Evolutionary conservation across 2,797 vertebrate genomes (phyloP), one percentile per base, ranked within the genome.

Genomic region (Sciurus vulgaris): DNA sequence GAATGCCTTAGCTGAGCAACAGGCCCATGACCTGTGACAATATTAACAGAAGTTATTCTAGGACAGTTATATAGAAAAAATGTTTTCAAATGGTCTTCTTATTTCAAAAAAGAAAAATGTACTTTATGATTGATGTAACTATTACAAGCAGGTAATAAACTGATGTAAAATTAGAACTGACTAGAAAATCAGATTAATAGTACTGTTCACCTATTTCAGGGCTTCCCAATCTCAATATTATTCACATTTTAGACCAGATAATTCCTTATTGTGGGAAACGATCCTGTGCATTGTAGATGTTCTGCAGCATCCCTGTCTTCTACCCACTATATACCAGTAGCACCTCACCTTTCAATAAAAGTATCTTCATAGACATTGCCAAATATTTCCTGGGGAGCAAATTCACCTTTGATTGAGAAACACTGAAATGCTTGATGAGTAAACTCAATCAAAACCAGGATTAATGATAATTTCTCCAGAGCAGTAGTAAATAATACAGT

Each of bases 301-400:
- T 63, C 13, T 61, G 49, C 38, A 86, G 63, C 15, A 44, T 51
- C 24, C 41, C 44, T 87, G 56, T 69, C 18, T 73, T 91, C 33
- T 47, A 41, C 47, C 87, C 92, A 93, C 56, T 91, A 95, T 90
- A 93, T 92, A 93, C 56, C 93, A 95, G 76, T 5, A 87, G 33
- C 26, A 61, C 6, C 17, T 24, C 30, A 47, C 35, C 35, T 33
- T 38, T n/a, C 47, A 79, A 44, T 26, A 22, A 69, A 70, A 89
- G 44, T 35, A 26, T 76, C 38, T 65, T 26, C 7, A 51, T 2
- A 38, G 63, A 83, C 5, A 22, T 5, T 86, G 38, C 2, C 30
- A 56, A 94, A 30, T 17, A 38, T 72, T 49, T 26, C 24, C 38
- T 15, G 44, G 7, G 61, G 15, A 20, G 13, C 22, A 76, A 93